Evolutionary conservation across 2,797 vertebrate species (phyloP).

Genomic region (Novumbra hubbsi): DNA sequence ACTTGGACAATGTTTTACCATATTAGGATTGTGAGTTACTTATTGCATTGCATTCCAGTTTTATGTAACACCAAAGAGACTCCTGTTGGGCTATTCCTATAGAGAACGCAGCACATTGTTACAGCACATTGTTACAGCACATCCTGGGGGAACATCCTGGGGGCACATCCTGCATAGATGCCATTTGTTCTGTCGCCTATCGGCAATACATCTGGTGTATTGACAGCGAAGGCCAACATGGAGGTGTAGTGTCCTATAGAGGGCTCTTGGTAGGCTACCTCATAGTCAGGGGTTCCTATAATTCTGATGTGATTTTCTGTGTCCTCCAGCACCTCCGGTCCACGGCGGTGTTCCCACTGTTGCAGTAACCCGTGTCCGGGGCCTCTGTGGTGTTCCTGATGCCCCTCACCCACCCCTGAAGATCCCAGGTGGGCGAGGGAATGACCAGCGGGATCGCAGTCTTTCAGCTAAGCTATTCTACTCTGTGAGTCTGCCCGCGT

Average conservation of each 20-base stretch:
- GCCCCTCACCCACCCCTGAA: slow-evolving; percentile 99
- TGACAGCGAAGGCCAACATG: too few species aligned
- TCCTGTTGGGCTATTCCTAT: background rate
- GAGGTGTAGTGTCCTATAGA: too few species aligned
- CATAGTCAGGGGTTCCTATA: slow-evolving; percentile 5
- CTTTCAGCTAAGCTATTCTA: slow-evolving; percentile 97
- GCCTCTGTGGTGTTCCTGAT: slow-evolving; percentile 99
- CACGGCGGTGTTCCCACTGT: slow-evolving; percentile 84
- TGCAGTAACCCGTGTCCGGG: slow-evolving; percentile 98
- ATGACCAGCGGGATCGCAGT: slow-evolving; percentile 99
- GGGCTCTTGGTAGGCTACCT: background rate
- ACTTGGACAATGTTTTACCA: slow-evolving; percentile 40
- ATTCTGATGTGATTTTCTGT: slow-evolving; percentile 38
- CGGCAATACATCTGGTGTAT: too few species aligned
- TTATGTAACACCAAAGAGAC: background rate
- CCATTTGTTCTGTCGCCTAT: too few species aligned
- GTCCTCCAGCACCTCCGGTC: slow-evolving; percentile 68
- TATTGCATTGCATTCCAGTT: too few species aligned
- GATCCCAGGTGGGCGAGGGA: slow-evolving; percentile 99
- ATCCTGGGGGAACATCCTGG: too few species aligned
- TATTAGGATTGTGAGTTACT: slow-evolving; percentile 8
- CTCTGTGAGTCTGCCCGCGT: slow-evolving; percentile 80
- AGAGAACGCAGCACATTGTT: too few species aligned
- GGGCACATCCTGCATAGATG: too few species aligned
- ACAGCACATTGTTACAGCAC: too few species aligned